These are phyloP conservation scores for Mesorhabditis spiculigera DNA, from an alignment of 2,888 invertebrate genomes.

Conservation along the genomic window DNA sequence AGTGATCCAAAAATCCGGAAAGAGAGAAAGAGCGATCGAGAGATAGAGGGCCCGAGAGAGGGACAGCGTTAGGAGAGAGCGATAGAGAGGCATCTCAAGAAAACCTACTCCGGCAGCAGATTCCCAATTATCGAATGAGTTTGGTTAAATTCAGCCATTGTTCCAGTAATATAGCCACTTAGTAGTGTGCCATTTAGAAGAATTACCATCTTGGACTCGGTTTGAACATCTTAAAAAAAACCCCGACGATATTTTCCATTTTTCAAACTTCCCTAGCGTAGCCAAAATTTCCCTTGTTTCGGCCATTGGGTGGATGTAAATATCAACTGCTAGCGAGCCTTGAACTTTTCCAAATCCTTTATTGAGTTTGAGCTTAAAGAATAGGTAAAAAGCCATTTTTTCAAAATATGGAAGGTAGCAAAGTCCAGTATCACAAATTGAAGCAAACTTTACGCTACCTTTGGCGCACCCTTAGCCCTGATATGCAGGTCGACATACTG, in stretches of 20 bases:
- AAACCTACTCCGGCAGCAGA: background rate
- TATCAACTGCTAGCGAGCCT: background rate
- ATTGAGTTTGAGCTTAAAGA: background rate
- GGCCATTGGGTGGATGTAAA: background rate
- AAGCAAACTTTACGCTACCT: background rate
- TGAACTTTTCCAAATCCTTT: background rate
- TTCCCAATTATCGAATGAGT: background rate
- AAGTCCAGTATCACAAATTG: no score
- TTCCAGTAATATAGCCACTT: background rate
- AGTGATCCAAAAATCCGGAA: background rate
- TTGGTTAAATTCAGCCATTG: slow-evolving; percentile 1
- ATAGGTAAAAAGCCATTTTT: background rate
- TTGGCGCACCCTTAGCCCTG: background rate
- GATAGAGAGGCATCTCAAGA: background rate
- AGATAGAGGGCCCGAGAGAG: no score
- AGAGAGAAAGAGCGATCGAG: no score
- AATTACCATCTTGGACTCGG: background rate
- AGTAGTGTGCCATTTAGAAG: background rate
- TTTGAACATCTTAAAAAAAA: no score
- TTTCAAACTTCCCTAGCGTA: background rate
- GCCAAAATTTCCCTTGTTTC: background rate
- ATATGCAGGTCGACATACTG: background rate
- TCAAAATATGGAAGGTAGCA: no score
- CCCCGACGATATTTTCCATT: no score
- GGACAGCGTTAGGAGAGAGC: no score